phyloP scores from a whole-genome alignment of 2,113 vertebrate species.

The Platysteira castanea region DNA sequence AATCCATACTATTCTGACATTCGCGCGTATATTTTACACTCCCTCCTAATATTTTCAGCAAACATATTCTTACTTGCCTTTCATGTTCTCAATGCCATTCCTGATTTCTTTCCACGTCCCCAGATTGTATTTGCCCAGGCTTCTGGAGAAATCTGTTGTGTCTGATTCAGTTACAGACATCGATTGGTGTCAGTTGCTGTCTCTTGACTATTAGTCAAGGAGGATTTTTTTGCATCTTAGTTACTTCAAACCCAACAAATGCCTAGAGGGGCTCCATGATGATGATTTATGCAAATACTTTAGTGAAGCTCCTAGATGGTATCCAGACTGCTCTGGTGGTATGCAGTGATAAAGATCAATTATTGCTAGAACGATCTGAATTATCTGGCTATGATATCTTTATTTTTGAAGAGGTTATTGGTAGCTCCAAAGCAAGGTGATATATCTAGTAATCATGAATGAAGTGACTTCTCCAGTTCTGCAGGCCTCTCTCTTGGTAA shows the following conservation, averaged over 20 bases:
- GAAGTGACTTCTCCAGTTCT: background rate
- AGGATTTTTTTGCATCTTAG: background rate
- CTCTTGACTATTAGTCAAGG: background rate
- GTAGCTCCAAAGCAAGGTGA: background rate
- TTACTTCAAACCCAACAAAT: constrained; percentile 3
- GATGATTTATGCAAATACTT: constrained; percentile 39
- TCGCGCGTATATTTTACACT: background rate
- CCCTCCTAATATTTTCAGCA: background rate
- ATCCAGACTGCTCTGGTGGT: background rate
- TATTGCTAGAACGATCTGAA: background rate
- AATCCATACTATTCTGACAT: background rate
- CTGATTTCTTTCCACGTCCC: background rate
- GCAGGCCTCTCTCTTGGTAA: background rate
- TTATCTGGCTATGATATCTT: background rate
- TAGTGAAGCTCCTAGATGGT: background rate
- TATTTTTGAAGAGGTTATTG: background rate
- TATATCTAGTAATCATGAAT: background rate
- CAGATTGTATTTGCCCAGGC: background rate
- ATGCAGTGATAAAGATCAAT: constrained; percentile 1
- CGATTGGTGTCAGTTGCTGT: background rate
- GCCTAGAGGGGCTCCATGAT: background rate
- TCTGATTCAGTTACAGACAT: background rate
- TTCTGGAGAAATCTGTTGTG: background rate
- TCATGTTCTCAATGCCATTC: background rate
- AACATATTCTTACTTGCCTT: background rate